Conservation (phyloP, 2,113 vertebrate species). For the Eolophus roseicapilla region DNA sequence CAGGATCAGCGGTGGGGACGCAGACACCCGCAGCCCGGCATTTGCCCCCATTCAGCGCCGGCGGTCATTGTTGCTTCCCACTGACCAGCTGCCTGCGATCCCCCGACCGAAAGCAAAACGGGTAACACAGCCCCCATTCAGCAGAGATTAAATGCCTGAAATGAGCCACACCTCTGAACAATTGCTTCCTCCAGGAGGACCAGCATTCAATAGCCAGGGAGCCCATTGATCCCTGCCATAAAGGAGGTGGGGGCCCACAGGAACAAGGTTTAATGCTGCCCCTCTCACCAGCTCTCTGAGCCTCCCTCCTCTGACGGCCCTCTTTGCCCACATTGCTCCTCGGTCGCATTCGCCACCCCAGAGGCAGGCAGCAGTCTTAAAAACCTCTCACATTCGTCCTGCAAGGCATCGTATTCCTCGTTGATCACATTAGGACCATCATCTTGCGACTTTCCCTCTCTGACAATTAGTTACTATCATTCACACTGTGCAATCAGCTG, state of each 20-base stretch:
- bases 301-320: not conserved
- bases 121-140: conserved; percentile 72
- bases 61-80: conserved; percentile 69
- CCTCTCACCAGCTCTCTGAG: not conserved
- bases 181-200: conserved; percentile 68
- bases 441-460: conserved; percentile 49
- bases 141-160: conserved; percentile 73
- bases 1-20: conserved; percentile 50
- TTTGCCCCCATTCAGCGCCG: not conserved
- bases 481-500: conserved; percentile 80
- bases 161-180: conserved; percentile 76
- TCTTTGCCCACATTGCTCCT: not conserved
- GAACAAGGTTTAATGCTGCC: not conserved
- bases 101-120: conserved; percentile 63
- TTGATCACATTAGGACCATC: conserved; percentile 23
- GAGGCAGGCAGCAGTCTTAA: not conserved
- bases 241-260: conserved; percentile 55
- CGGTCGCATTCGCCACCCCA: not conserved
- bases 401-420: not conserved
- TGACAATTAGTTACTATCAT: conserved; percentile 74
- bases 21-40: conserved; percentile 19
- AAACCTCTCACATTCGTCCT: not conserved
- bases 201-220: conserved; percentile 59
- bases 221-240: conserved; percentile 57
- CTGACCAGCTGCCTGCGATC: conserved; percentile 76